These are phyloP conservation scores for Circaetus cinerascens DNA, from an alignment of 2,113 vertebrate genomes.

Conservation along the genomic window DNA sequence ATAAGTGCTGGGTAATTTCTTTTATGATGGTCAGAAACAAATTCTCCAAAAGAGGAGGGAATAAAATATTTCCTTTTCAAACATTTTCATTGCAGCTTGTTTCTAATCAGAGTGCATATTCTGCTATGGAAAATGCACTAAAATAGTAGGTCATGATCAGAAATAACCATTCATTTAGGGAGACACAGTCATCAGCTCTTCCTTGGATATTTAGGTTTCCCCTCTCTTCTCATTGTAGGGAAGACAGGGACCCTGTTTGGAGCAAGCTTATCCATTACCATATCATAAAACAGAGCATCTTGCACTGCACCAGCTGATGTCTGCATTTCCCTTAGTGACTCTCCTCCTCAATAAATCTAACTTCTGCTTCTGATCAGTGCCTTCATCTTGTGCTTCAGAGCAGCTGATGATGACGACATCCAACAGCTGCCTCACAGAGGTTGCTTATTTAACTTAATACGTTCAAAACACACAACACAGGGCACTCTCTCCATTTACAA, in stretches of 20 bases:
- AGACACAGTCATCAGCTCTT: not conserved
- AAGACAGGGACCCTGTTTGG: not conserved
- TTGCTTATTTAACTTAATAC: not conserved
- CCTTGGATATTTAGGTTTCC: not conserved
- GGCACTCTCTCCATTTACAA: not conserved
- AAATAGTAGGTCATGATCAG: not conserved
- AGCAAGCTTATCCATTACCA: not conserved
- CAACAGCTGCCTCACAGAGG: not conserved
- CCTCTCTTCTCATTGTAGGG: not conserved
- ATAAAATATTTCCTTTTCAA: not conserved
- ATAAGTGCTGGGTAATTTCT: not conserved
- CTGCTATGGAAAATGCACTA: not conserved
- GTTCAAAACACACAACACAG: not conserved
- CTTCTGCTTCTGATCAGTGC: not conserved
- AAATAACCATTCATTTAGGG: not conserved
- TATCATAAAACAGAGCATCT: not conserved
- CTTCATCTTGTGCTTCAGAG: not conserved
- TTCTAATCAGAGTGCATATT: not conserved
- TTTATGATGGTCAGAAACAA: not conserved
- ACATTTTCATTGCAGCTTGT: not conserved
- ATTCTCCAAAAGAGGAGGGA: not conserved
- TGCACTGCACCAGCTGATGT: not conserved
- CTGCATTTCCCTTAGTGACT: not conserved
- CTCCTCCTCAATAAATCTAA: not conserved
- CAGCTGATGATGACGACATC: not conserved